Evolutionary conservation across 2,113 vertebrate species (phyloP), one percentile per base, ranked within the genome.

Genomic region (Corythoichthys intestinalis): DNA sequence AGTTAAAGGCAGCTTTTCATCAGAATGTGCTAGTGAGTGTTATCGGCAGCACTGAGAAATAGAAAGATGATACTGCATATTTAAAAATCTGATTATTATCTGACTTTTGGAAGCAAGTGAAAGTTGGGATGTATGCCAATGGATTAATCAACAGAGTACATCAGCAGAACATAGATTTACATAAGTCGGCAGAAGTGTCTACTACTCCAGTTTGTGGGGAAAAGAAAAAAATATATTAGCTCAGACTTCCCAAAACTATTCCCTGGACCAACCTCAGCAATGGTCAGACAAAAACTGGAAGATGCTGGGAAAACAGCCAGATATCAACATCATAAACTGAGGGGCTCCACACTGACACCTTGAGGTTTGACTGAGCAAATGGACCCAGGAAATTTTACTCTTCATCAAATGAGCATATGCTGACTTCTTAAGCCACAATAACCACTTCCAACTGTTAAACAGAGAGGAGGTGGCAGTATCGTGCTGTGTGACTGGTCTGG

Each of bases 41-140:
- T 28, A 28, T 28, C 20, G 20, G 20, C 20, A 28, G 20, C 20
- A 28, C 20, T 28, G 20, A 28, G 20, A 28, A 28, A 28, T 28
- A 28, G 20, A 28, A 28, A 28, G 20, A 28, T 28, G 20, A 28
- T 28, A 28, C 20, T 28, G 20, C 20, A 28, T 28, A 28, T 28
- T 28, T 28, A 28, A 28, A 28, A 28, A 28, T 28, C 20, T 28
- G 20, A 28, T 28, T 28, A 28, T 28, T 65, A 72, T 75, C 63
- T 76, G 72, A 56, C 74, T 58, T 57, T 69, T 41, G 62, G 56
- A 64, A 35, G 58, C n/a, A 35, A 37, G 56, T 58, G 35, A 59
- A 59, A 59, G 37, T 59, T 59, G 57, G 57, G 14, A 38, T 38
- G 13, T 39, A 2, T 37, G 35, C 37, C 35, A 59, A 8, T 8